Conservation (phyloP, 1,140 invertebrate genomes). For the Zaprionus gabonicus region DNA sequence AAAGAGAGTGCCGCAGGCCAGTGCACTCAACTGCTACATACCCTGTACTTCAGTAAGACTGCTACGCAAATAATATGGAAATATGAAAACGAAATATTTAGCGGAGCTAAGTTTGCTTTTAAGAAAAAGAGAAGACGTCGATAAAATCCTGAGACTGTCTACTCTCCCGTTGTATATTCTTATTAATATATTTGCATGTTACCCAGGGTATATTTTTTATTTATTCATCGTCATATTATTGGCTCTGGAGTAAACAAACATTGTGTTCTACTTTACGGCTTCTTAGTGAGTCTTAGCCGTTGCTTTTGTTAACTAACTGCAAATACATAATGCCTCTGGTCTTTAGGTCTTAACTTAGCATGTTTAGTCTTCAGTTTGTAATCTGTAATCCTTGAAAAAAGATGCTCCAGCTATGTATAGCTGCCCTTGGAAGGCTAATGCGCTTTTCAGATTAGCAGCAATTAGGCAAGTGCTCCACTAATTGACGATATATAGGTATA, state of each 20-base stretch:
- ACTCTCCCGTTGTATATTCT: not conserved
- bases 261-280: constrained; percentile 2
- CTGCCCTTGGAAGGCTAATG: constrained; percentile 15
- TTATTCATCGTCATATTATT: not conserved
- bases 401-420: not conserved
- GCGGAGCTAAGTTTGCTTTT: no score
- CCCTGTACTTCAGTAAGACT: not conserved
- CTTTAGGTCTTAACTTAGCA: not conserved
- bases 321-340: not conserved
- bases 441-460: constrained; percentile 37
- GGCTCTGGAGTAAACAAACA: not conserved
- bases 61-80: no score
- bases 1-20: not conserved
- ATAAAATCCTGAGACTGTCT: no score
- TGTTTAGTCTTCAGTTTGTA: not conserved
- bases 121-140: no score
- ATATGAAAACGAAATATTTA: no score
- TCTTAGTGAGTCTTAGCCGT: not conserved
- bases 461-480: constrained; percentile 32
- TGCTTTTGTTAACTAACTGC: not conserved
- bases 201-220: not conserved
- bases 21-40: not conserved
- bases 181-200: not conserved
- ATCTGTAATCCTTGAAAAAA: not conserved
- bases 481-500: not conserved